A percentile compares a stretch with the other conserved stretches of the same genome.
Conservation (phyloP, 2,113 vertebrate species). For the Scartelaos histophorus region DNA sequence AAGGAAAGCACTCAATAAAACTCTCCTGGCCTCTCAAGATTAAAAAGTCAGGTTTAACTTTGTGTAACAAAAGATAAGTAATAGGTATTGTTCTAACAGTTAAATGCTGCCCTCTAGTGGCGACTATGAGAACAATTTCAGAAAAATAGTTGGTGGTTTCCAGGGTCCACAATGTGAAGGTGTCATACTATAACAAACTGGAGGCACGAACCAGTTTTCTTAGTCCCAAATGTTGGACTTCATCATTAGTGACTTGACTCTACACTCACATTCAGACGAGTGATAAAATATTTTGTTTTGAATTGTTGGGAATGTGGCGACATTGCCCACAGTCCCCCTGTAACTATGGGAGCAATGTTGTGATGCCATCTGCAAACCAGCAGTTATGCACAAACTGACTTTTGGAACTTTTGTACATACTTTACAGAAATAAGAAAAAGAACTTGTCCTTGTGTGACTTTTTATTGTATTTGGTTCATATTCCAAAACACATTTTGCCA, state of each 20-base stretch:
- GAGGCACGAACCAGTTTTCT: too few species aligned
- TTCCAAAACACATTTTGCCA: constrained; percentile 72
- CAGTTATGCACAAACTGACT: background rate
- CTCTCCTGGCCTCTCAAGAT: background rate
- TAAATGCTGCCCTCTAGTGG: constrained; percentile 34
- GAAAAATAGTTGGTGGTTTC: background rate
- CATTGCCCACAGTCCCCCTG: too few species aligned
- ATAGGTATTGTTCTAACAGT: background rate
- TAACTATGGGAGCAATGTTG: background rate
- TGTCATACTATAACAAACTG: too few species aligned
- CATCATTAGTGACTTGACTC: too few species aligned
- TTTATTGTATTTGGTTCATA: constrained; percentile 73
- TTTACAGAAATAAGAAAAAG: constrained; percentile 46
- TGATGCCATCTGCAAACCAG: background rate
- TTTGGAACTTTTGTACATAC: background rate
- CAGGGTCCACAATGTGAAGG: background rate
- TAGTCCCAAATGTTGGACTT: too few species aligned
- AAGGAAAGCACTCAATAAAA: too few species aligned
- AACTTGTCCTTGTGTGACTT: constrained; percentile 68
- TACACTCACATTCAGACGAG: too few species aligned
- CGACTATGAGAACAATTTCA: background rate
- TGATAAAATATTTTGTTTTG: too few species aligned
- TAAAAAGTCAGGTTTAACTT: background rate
- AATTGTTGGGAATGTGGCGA: background rate
- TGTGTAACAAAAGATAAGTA: background rate